A percentile compares a stretch with the other conserved stretches of the same genome.
phyloP scores from a whole-genome alignment of 2,797 vertebrate species.

The Chiloscyllium punctatum region DNA sequence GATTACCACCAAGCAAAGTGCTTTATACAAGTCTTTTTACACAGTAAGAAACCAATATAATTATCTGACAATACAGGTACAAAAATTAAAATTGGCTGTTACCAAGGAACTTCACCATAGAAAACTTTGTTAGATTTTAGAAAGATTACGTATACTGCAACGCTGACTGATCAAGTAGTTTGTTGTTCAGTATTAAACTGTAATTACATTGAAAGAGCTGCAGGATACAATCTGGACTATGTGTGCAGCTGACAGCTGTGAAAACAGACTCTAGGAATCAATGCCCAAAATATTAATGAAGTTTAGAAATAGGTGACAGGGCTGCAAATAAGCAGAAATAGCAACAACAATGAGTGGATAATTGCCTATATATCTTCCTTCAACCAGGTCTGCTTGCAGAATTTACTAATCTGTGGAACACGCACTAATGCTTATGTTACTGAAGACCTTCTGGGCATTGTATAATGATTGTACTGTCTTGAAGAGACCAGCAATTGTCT shows the following conservation, averaged over 20 bases:
- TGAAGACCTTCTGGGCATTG: not conserved
- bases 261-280: not conserved
- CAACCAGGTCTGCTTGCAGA: not conserved
- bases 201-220: not conserved
- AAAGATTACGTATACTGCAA: not conserved
- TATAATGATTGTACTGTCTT: not conserved
- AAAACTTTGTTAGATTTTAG: not conserved
- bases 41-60: not conserved
- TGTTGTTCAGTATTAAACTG: conserved; percentile 20
- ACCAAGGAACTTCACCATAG: not conserved
- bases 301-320: conserved; percentile 10
- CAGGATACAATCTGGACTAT: not conserved
- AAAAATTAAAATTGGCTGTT: not conserved
- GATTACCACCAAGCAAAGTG: not conserved
- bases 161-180: not conserved
- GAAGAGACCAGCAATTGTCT: not conserved
- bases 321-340: not conserved
- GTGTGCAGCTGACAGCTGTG: conserved; percentile 19
- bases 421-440: not conserved
- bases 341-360: conserved; percentile 11
- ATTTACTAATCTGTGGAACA: not conserved
- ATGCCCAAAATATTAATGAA: conserved; percentile 29
- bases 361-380: conserved; percentile 27
- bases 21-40: not conserved
- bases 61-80: not conserved